Evolutionary conservation across 2,888 invertebrate genomes (phyloP), one percentile per base, ranked within the genome.

Genomic region (Trileptium ribeirensis): DNA sequence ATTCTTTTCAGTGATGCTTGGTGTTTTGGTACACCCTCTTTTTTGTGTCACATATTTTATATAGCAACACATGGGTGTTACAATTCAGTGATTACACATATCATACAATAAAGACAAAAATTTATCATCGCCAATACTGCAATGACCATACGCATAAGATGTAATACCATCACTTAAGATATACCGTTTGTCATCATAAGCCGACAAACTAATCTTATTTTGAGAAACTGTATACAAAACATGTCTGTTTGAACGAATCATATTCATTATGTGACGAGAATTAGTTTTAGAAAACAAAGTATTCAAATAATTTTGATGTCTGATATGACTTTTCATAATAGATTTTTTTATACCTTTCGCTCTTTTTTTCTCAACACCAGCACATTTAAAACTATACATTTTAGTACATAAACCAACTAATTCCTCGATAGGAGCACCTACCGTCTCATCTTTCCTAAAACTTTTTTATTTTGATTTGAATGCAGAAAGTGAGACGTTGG

Each of bases 341-440:
- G 70, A 8, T 29, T 70, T 70, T 70, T 70, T 70, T 19, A 70
- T 36, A 33, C 70, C 70, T 70, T 70, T 70, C 8, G 70, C 70
- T 70, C 70, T 3, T 70, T 70, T 70, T 36, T 70, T 70, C 33
- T 70, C 31, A 19, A 19, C 15, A 8, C 31, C 70, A 15, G 29
- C 29, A 36, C 31, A 70, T 19, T 19, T 8, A 8, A 70, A 8
- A 70, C 8, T 15, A 29, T 70, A 70, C 70, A 70, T 70, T 70
- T 70, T 70, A 33, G 70, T 8, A 33, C 70, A 8, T 19, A 70
- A 36, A 29, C 70, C 70, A 70, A 3, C 8, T 33, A 70, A 70
- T 70, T 70, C 8, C 36, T 70, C 15, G 8, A 70, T 70, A 70
- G 70, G 70, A 8, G 36, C 8, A 8, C 70, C 70, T 19, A 8